These are phyloP conservation scores for Musca vetustissima DNA, from an alignment of 1,140 invertebrate genomes.

Conservation along the genomic window DNA sequence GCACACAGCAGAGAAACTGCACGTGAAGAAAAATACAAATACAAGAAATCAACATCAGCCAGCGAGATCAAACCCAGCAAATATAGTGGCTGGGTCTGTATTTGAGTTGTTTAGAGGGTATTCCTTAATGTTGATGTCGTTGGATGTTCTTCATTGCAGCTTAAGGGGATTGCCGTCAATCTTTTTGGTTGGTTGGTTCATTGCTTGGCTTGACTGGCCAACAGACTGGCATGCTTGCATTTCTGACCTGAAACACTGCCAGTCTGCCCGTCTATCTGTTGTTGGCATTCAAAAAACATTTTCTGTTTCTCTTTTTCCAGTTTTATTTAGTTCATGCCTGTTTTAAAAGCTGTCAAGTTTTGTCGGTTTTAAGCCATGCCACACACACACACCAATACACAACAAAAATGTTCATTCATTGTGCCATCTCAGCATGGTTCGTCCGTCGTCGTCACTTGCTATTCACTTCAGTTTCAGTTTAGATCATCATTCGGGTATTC, in stretches of 20 bases:
- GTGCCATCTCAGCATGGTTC: slow-evolving; percentile 5
- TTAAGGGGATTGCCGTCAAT: not conserved
- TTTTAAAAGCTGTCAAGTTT: slow-evolving; percentile 24
- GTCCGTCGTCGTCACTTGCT: no score
- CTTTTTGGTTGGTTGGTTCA: not conserved
- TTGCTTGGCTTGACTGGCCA: not conserved
- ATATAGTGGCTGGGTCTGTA: no score
- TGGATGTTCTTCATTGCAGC: not conserved
- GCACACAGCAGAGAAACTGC: not conserved
- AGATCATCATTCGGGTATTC: no score
- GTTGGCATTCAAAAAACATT: not conserved
- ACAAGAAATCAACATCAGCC: no score
- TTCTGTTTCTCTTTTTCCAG: not conserved
- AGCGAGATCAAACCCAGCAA: no score
- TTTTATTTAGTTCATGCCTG: slow-evolving; percentile 6
- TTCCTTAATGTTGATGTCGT: not conserved
- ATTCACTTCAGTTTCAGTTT: no score
- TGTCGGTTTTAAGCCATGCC: slow-evolving; percentile 23
- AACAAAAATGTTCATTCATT: slow-evolving; percentile 21
- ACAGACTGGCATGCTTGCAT: not conserved
- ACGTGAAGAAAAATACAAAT: no score
- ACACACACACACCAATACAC: no score
- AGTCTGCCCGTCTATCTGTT: no score
- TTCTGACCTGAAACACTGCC: no score
- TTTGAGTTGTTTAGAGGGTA: no score